Base-by-base conservation (phyloP, 2,113 vertebrate genomes). In the Sphyrna mokarran region DNA sequence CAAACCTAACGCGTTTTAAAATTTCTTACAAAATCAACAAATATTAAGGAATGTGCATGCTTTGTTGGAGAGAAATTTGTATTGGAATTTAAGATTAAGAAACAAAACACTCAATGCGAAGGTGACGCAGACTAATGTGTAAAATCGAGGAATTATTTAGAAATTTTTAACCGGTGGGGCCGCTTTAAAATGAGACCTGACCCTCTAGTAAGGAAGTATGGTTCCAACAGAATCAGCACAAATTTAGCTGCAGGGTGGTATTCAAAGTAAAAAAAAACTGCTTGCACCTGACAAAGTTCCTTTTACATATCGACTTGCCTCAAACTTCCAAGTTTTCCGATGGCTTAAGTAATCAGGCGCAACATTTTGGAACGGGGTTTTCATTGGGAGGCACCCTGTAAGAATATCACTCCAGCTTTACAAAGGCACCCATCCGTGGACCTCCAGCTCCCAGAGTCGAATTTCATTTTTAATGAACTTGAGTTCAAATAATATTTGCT, bases 401-500 rank as follows among this genome's bases (percentile, higher is more conserved):
- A 94, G 33, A 23, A n/a, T 68, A n/a, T 69, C 63, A 68, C 7
- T 37, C 18, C n/a, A 40, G 48, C 48, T n/a, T 9, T 37, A 5
- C 63, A 9, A 48, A 68, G 37, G 63, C 61, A 94, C 18, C 61
- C 68, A 66, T 54, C 63, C 90, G 33, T 20, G 58, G 18, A 66
- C 23, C 58, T 43, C 90, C 61, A 94, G 33, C 63, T 37, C 90
- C 20, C 4, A 66, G 33, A 33, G 90, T 68, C 5, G 63, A 68
- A 63, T 94, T n/a, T 94, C 90, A 69, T 68, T 40, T 58, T 94
- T 40, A 94, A 94, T 94, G 90, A 66, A 37, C 16, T 26, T 68
- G 63, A 68, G 61, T 37, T 94, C 63, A 68, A 66, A 94, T 40
- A 63, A 93, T 93, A 93, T 93, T 68, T 94, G 18, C n/a, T 93